Percentiles rank a stretch among this genome's conserved stretches.
Evolutionary conservation across 2,888 invertebrate species (phyloP).

Genomic region (Cataglyphis livida): DNA sequence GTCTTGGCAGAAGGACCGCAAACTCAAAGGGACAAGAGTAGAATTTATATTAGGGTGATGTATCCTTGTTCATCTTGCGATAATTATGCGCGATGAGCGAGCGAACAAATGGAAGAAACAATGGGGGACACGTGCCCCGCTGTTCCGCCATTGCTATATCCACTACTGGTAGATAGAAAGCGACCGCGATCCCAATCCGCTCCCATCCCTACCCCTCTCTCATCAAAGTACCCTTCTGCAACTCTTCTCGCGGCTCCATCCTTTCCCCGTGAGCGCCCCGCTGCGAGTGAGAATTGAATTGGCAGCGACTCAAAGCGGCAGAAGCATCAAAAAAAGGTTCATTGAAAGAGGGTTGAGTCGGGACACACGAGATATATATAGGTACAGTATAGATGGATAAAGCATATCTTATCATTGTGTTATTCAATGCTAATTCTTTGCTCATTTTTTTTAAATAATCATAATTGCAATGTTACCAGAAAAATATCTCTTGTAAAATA

Average conservation of each 20-base stretch:
- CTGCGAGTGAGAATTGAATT: slow-evolving; percentile 59
- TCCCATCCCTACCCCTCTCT: not conserved
- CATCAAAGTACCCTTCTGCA: slow-evolving; percentile 10
- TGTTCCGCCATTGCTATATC: slow-evolving; percentile 7
- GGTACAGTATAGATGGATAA: not conserved
- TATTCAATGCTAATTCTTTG: not conserved
- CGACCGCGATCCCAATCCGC: slow-evolving; percentile 20
- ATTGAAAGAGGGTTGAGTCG: not conserved
- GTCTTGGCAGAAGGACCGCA: not conserved
- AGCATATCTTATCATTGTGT: not conserved
- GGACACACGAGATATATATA: not conserved
- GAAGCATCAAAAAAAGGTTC: slow-evolving; percentile 25
- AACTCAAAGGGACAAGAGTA: slow-evolving; percentile 8
- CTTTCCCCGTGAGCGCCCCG: slow-evolving; percentile 8
- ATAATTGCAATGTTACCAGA: not conserved
- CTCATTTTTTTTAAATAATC: not conserved
- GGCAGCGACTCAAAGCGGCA: slow-evolving; percentile 55
- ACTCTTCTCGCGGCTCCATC: slow-evolving; percentile 20
- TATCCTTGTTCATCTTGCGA: slow-evolving; percentile 15
- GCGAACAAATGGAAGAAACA: slow-evolving; percentile 10
- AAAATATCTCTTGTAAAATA: not conserved
- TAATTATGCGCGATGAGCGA: slow-evolving; percentile 17
- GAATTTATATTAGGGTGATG: slow-evolving; percentile 25
- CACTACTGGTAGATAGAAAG: slow-evolving; percentile 11
- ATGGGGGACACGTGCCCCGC: not conserved